Evolutionary conservation across 2,888 invertebrate genomes (phyloP), one percentile per base, ranked within the genome.

Genomic region (Drosophila hamatofila): DNA sequence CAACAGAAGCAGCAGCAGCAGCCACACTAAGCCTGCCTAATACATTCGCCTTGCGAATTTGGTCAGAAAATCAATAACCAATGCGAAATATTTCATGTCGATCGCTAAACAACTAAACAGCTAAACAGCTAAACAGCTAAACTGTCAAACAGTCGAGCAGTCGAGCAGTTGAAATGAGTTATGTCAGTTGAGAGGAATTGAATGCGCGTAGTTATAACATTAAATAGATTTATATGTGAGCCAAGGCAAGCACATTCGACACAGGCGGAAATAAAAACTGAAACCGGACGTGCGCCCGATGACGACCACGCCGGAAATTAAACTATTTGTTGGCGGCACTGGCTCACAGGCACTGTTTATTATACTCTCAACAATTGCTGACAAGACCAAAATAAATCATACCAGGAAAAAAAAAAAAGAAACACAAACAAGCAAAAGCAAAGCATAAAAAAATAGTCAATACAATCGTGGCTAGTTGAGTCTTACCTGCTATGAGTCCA

Each of bases 191-290:
- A 39, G 35, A 42, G 71, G 71, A 41, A 35, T 23, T 18, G 56
- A 56, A 41, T 46, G 51, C 61, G 78, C 72, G 51, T 55, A 21
- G 51, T 30, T 30, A 58, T 49, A 65, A 65, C 68, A 75, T 70
- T 69, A 72, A 81, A 80, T 81, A 80, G 78, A 80, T 80, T 80
- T 80, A 71, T 79, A 37, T 65, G 48, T 65, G 27, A 41, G 48
- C 4, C 25, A 25, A 16, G 46, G 7, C 23, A 9, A 25, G 46
- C 35, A 23, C 58, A 25, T 57, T 49, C 41, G 33, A 46, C 30
- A 16, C 55, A 18, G 61, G 66, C 87, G 86, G 87, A 86, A 86
- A 89, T 80, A 84, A 78, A 85, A 86, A 87, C 87, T 86, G 88
- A 87, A 89, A 87, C 89, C 86, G 86, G 89, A 86, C 69, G 84